These are phyloP conservation scores for Nyctibius grandis DNA, from an alignment of 2,797 vertebrate species.

Conservation along the genomic window DNA sequence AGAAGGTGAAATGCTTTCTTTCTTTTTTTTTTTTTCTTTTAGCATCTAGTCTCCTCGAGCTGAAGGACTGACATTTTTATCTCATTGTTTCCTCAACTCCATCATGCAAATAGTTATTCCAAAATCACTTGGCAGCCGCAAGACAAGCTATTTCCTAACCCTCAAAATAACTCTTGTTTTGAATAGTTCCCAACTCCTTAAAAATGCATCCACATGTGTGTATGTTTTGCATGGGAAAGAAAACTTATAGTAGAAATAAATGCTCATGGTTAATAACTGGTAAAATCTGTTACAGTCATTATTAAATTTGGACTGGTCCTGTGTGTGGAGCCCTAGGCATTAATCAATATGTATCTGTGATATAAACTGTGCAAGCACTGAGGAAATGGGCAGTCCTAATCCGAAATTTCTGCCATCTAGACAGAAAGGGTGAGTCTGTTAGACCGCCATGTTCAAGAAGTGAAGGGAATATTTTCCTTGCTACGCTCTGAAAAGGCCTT, in stretches of 20 bases:
- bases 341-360: background rate
- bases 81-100: constrained; percentile 53
- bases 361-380: background rate
- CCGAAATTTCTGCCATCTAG: background rate
- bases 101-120: constrained; percentile 71
- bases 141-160: constrained; percentile 77
- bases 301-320: background rate
- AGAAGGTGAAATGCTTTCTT: constrained; percentile 1
- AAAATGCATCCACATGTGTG: constrained; percentile 65
- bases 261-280: background rate
- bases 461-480: background rate
- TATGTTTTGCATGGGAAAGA: constrained; percentile 60
- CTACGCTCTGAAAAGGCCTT: background rate
- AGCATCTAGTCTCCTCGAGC: constrained; percentile 43
- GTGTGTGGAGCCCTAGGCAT: background rate
- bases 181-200: constrained; percentile 73
- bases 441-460: background rate
- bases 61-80: constrained; percentile 52
- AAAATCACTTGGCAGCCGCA: constrained; percentile 72
- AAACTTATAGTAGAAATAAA: background rate
- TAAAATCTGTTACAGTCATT: background rate
- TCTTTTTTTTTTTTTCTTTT: background rate
- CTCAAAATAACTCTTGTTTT: constrained; percentile 78
- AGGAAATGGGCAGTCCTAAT: background rate
- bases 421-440: background rate